Base-by-base conservation (phyloP, 2,113 vertebrate species). In the Romanogobio albipinnatus region DNA sequence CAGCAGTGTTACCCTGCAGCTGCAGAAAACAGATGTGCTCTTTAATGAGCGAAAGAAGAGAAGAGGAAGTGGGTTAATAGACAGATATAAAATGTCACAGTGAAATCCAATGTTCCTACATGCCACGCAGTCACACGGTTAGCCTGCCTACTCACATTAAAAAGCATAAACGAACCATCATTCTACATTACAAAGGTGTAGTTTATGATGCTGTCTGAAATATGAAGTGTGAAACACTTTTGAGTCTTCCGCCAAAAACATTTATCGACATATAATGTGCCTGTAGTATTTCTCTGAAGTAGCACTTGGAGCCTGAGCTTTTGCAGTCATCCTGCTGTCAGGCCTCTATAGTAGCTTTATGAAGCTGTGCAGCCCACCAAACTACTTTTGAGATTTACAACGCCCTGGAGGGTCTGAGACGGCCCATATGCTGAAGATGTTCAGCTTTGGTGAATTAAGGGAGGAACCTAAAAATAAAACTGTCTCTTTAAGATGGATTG, bases 11-110 rank as follows among this genome's bases (percentile, higher is more conserved):
- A 80, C n/a, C 83, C 77, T 79, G 79, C 86, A 89, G 86, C 85
- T 3, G 84, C 66, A 83, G 83, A 71, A 85, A 91, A 89, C 93
- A 93, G 91, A 93, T 93, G 92, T 91, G 88, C 70, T 86, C 85
- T 89, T 91, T 90, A 92, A 90, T 87, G 90, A 92, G 89, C 7
- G 36, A 89, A 87, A 86, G 86, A 90, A 76, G 49, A 89, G 84
- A 90, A 83, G 86, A 93, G 89, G 92, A 91, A 92, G 89, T 64
- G 1, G 83, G 62, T 89, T 92, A 91, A 91, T 91, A 82, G 87
- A 36, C 76, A 66, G 84, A 80, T 87, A 88, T 92, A 87, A 90
- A 84, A 84, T 90, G 86, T 90, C 87, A 58, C 85, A 24, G 13
- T 89, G 88, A 89, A 90, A 91, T 77, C n/a, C 24, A 80, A 17